Base-by-base conservation (phyloP, 23 tunicate genomes). In the Halocynthia aurantium region DNA sequence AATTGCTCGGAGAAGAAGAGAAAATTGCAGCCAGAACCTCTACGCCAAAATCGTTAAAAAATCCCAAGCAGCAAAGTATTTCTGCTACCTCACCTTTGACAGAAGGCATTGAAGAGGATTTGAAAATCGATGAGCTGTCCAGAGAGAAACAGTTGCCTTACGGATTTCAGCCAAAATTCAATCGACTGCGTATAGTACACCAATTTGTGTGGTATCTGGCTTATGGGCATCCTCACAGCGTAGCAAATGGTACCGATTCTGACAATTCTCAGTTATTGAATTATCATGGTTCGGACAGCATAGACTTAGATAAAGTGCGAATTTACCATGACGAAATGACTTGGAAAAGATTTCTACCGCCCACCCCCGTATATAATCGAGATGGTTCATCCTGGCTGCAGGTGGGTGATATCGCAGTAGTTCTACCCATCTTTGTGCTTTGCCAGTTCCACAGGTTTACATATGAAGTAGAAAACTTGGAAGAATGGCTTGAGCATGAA, bases 341-440 rank as follows among this genome's bases (percentile, higher is more conserved):
- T 17, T 96, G 99, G 99, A 96, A 90, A 76, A 77, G 88, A 69
- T 96, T 58, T 64, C 62, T 96, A 13, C 99, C 99, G 19, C 99
- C 99, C 49, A 73, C 78, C 15, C 91, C 92, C 7, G 7, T 12
- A 7, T 81, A 84, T 67, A 73, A 81, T 10, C 64, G 66, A 52
- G 50, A 73, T 50, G 84, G 84, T 8, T 62, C 53, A 62, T 84
- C 86, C 7, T 96, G 99, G 99, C 50, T 96, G 55, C 88, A 89
- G 52, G 82, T 96, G 40, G 93, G 99, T 21, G 99, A 90, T 10
- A 81, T 85, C 6, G 88, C 85, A 7, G 81, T 86, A 6, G 65
- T 83, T 10, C 76, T 96, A 51, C 99, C 99, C n/a, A 80, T 96
- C 8, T 82, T 86, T 50, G 69, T 90, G 5, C 69, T 96, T 66